phyloP scores from a whole-genome alignment of 2,888 invertebrate species.

The Hipparchia sbordonii region DNA sequence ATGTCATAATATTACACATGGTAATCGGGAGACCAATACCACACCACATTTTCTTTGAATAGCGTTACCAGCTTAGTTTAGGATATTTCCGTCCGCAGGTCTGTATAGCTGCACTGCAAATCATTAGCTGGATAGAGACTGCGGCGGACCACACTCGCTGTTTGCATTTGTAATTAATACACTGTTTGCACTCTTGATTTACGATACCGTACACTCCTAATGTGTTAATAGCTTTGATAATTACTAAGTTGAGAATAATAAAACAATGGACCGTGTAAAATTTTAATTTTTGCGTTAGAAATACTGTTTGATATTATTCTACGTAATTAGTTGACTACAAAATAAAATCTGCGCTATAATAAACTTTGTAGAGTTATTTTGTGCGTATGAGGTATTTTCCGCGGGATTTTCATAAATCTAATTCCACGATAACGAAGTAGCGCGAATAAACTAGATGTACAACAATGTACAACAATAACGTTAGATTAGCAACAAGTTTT shows the following conservation, averaged over 20 bases:
- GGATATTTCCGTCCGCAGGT: constrained; percentile 42
- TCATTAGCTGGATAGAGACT: constrained; percentile 81
- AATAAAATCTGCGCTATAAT: too few relatives aligned
- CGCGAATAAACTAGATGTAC: too few relatives aligned
- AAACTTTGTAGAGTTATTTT: too few relatives aligned
- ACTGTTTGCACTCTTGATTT: constrained; percentile 81
- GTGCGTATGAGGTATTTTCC: too few relatives aligned
- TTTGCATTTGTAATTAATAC: constrained; percentile 83
- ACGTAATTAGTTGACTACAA: not conserved
- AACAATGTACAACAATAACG: too few relatives aligned
- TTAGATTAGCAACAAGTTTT: too few relatives aligned
- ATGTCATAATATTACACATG: not conserved
- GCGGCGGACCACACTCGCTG: constrained; percentile 79
- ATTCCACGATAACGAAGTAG: too few relatives aligned
- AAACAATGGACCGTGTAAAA: constrained; percentile 27
- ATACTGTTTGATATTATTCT: not conserved
- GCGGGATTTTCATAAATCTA: too few relatives aligned
- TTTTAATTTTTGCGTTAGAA: not conserved
- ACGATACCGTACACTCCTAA: constrained; percentile 76
- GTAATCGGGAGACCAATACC: not conserved
- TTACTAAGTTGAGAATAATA: constrained; percentile 50
- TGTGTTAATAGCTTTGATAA: constrained; percentile 80
- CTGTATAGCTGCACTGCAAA: constrained; percentile 70
- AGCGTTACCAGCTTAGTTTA: constrained; percentile 36
- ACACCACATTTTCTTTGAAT: constrained; percentile 16